Base-by-base conservation (phyloP, 2,113 vertebrate species). In the Zootoca vivipara region DNA sequence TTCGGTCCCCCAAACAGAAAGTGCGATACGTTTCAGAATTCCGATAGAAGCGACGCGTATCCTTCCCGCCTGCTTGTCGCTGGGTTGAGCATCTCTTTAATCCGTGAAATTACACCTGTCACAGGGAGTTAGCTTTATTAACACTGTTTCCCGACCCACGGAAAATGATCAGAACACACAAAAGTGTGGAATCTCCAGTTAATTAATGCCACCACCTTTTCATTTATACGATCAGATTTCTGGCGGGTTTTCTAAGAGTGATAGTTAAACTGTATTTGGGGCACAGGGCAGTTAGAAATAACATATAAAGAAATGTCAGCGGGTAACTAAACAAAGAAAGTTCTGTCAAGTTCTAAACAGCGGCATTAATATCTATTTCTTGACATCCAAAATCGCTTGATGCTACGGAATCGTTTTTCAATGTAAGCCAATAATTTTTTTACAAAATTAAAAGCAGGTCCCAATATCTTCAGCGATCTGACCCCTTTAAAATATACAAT, bases 41-140 rank as follows among this genome's bases (percentile, higher is more conserved):
- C 69, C 0, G 16, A 86, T 69, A 82, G 78, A 87, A 92, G 88
- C 70, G 62, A 80, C 0, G 56, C 42, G 70, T 64, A 33, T 70
- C 35, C 86, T 22, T 20, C 69, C 87, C 83, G 64, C 73, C 42
- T 87, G 7, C 67, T 81, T 89, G 82, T 88, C 87, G 24, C 83
- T 72, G 13, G 86, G 94, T 93, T 67, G 82, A 93, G 90, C 93
- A 91, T 89, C 93, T 95, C 91, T 95, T 92, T 96, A 97, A 97
- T 96, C 97, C 94, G n/a, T 96, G 96, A 98, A 98, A 98, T 97
- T 97, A 97, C 96, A 98, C 97, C 97, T 97, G 97, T 97, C 97
- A 97, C 96, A 97, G 95, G 69, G 94, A 96, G 94, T 96, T 95
- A 95, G 92, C 96, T 97, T 97, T 97, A 98, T 97, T 97, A 97